phyloP scores from a whole-genome alignment of 2,797 vertebrate species.

The Ataeniobius toweri region DNA sequence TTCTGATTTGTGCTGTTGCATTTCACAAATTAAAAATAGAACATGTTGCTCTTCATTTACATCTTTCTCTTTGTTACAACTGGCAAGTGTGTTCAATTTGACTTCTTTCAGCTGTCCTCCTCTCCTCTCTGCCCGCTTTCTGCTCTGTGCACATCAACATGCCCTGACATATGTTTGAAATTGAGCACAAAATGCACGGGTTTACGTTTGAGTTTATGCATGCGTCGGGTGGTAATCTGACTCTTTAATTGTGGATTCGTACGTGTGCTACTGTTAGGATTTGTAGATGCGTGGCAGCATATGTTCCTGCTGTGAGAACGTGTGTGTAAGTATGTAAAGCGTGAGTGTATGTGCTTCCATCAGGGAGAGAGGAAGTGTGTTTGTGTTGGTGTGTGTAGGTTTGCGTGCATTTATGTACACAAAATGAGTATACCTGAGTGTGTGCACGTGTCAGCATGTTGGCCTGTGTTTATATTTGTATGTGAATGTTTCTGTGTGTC shows the following conservation, averaged over 20 bases:
- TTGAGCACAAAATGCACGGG: conserved; percentile 70
- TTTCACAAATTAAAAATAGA: conserved; percentile 33
- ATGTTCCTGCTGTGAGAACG: conserved; percentile 75
- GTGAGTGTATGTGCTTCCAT: conserved; percentile 42
- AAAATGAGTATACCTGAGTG: conserved; percentile 54
- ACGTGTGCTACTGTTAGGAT: conserved; percentile 72
- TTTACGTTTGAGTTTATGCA: conserved; percentile 58
- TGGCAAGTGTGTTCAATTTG: conserved; percentile 54
- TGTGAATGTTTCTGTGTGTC: conserved; percentile 45
- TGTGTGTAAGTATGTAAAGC: conserved; percentile 52
- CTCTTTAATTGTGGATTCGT: conserved; percentile 73
- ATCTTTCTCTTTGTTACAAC: conserved; percentile 45
- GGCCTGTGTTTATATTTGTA: conserved; percentile 56
- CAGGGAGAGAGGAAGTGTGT: conserved; percentile 3
- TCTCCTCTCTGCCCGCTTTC: conserved; percentile 48
- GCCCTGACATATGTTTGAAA: conserved; percentile 72
- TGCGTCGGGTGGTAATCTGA: conserved; percentile 61
- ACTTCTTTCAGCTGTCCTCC: conserved; percentile 57
- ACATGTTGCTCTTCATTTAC: conserved; percentile 50
- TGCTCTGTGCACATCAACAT: conserved; percentile 62
- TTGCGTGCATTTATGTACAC: conserved; percentile 55
- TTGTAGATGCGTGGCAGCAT: conserved; percentile 74
- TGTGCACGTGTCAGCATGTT: conserved; percentile 36
- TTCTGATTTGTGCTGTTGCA: not conserved
- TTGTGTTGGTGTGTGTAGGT: conserved; percentile 30